Evolutionary conservation across 2,797 vertebrate species (phyloP).

Genomic region (Hapalemur alaotrensis): DNA sequence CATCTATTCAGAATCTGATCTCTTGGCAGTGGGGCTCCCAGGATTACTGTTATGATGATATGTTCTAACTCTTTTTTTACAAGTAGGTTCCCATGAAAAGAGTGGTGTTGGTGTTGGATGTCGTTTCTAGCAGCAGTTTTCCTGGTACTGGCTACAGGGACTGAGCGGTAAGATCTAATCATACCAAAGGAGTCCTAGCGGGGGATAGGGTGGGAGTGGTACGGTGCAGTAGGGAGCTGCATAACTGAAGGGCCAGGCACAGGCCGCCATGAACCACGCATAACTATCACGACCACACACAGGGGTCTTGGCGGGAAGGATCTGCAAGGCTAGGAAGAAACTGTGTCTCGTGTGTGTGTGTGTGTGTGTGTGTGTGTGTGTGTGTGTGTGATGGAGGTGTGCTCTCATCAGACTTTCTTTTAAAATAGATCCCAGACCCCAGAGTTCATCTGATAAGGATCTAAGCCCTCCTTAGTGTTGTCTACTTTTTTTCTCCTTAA

Average conservation of each 20-base stretch:
- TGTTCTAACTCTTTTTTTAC: constrained; percentile 79
- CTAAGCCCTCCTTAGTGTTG: neutral
- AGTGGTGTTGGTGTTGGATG: constrained; percentile 59
- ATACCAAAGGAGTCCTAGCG: neutral
- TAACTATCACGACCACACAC: neutral
- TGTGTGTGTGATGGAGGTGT: neutral
- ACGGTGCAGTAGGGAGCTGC: rapidly evolving
- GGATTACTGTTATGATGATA: constrained; percentile 74
- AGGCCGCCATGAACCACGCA: neutral
- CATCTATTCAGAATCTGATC: constrained; percentile 78
- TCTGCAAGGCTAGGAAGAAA: neutral
- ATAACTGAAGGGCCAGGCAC: neutral
- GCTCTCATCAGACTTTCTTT: neutral
- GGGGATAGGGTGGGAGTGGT: too few species aligned
- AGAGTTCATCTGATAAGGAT: neutral
- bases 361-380: too few species aligned
- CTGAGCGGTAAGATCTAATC: neutral
- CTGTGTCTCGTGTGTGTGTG: neutral
- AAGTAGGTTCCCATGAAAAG: constrained; percentile 78
- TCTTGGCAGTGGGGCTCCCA: constrained; percentile 70
- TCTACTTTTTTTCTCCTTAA: neutral
- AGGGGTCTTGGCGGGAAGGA: neutral
- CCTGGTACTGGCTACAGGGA: neutral
- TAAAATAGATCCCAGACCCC: neutral
- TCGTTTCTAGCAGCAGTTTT: constrained; percentile 62